A percentile compares a stretch with the other conserved stretches of the same genome.
These are phyloP conservation scores for Echinometra lucunter DNA, from an alignment of 53 echinoderm and acorn worm species.

Conservation along the genomic window DNA sequence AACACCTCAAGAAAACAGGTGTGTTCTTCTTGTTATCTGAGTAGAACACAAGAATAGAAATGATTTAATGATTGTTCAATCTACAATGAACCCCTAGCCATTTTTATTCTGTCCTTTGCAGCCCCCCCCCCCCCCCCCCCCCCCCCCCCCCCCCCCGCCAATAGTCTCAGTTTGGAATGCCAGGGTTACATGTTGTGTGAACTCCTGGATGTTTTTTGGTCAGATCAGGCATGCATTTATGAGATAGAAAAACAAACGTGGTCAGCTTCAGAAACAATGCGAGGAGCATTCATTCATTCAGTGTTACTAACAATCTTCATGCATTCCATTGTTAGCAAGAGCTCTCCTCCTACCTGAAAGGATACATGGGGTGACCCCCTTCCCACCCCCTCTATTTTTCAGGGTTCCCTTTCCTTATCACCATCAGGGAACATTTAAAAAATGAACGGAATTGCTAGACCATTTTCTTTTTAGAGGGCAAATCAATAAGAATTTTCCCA, in stretches of 20 bases:
- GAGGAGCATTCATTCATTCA: constrained; percentile 67
- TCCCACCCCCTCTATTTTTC: neutral
- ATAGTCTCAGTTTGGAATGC: neutral
- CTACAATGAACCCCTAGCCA: constrained; percentile 10
- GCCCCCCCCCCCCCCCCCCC: too few species aligned
- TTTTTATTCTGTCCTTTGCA: too few species aligned
- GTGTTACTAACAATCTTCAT: constrained; percentile 60
- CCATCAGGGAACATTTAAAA: neutral
- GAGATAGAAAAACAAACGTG: constrained; percentile 33
- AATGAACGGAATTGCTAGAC: too few species aligned
- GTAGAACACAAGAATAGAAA: constrained; percentile 29
- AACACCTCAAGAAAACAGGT: constrained; percentile 59
- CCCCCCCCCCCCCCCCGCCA: neutral
- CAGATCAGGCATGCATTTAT: constrained; percentile 69
- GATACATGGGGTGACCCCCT: neutral
- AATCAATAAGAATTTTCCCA: neutral
- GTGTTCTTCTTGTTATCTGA: neutral
- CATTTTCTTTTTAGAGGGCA: neutral
- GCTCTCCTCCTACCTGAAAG: neutral
- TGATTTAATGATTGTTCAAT: neutral
- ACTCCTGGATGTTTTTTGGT: neutral
- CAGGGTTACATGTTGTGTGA: neutral
- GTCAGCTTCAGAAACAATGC: constrained; percentile 59
- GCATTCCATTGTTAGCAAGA: constrained; percentile 14
- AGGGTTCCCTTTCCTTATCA: neutral